Base-by-base conservation (phyloP, 2,113 vertebrate species). In the Ictidomys tridecemlineatus region DNA sequence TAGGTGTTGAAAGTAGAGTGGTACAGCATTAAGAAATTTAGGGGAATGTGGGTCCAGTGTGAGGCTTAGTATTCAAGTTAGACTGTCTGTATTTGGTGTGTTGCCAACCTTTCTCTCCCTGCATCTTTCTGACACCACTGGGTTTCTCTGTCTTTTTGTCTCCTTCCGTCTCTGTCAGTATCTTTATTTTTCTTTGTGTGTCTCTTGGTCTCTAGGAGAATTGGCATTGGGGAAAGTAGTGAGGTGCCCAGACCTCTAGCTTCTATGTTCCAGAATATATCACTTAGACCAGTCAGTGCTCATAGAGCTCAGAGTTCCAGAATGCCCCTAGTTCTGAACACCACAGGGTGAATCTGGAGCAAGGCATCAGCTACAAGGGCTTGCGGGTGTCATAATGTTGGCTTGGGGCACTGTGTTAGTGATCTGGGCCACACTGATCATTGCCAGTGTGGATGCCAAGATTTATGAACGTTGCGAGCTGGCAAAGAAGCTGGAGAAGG, bases 391-490 rank as follows among this genome's bases (percentile, higher is more conserved):
- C 82, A 89, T 7, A 73, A 96, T 98, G 97, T 45, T 77, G 77
- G 13, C 61, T 74, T 84, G 58, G 32, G 61, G 34, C 45, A 77
- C 48, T 80, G 39, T 53, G 12, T 10, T 87, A 51, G 65, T 98
- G 80, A 94, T 95, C 82, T 91, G 98, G 42, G 65, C 97, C 63
- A 73, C 93, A 28, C 8, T 98, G 76, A 65, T 95, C 37, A 24
- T 73, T 79, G 83, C 30, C 30, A 69, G 58, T 24, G 16, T 89
- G 96, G 82, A 97, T 86, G 16, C 92, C 84, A 90, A 98, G 97
- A 97, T 93, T 56, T 98, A 96, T 69, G 63, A 93, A 9, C 95
- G 97, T 16, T 98, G 98, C 32, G 98, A 98, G 22, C 96, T 98
- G 84, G 98, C 98, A 63, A 79, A 24, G 73, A 94, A 88, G 51